Evolutionary conservation across 2,797 vertebrate species (phyloP), one percentile per base, ranked within the genome.

Genomic region (Vespertilio murinus): DNA sequence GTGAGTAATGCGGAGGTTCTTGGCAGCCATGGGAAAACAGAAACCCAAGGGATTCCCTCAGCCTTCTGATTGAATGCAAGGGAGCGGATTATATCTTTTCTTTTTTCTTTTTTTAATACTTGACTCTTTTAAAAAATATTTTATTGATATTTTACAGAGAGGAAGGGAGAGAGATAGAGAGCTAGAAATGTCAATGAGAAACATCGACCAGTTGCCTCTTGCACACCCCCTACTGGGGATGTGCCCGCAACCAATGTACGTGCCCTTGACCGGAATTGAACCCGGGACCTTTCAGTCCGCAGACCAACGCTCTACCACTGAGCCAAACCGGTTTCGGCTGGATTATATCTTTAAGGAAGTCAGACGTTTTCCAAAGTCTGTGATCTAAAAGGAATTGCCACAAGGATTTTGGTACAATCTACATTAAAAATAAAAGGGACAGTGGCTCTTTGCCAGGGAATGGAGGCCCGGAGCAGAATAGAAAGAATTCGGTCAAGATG

Each of bases 361-460:
- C 3, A 9, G 86, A 18, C 40, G 47, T 25, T 79, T 23, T 95
- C 16, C n/a, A 64, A 54, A 59, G 10, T 59, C 28, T 84, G 8
- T 69, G 18, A 75, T 56, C 45, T 23, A 14, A 20, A 16, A 88
- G 69, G 40, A 93, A 54, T 75, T 88, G 47, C 54, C 28, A 22
- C 28, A 59, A 88, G 33, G 61, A 54, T 64, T 93, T 79, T 91
- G 18, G 88, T 11, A 22, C 12, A 64, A 49, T 52, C 79, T n/a
- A 73, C 42, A 86, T 89, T 93, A 65, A 28, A 56, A 61, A 61
- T 61, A 30, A 82, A 91, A 69, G 67, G 30, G 45, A 83, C 11
- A 65, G 22, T 95, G 65, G 59, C n/a, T 47, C 12, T 78, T 78
- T 89, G 90, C 92, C 78, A 95, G 75, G 10, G 42, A 56, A 61